phyloP scores from a whole-genome alignment of 1,140 invertebrate species.

The Drosophila obscura region DNA sequence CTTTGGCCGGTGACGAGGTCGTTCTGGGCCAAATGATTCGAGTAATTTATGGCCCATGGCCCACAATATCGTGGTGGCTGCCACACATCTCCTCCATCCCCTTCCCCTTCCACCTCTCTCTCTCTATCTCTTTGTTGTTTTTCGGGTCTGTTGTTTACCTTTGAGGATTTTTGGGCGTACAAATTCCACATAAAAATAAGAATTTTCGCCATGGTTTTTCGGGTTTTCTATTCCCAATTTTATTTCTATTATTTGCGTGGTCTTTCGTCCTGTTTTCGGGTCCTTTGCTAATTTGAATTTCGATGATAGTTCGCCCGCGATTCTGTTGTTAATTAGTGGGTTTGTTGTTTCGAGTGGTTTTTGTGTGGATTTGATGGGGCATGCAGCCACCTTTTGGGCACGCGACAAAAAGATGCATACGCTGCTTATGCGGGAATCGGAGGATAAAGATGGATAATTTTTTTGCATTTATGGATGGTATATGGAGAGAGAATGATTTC shows the following conservation, averaged over 20 bases:
- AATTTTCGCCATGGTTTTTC: slow-evolving; percentile 40
- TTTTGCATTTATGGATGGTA: too few relatives aligned
- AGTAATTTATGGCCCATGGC: slow-evolving; percentile 77
- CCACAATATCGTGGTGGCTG: slow-evolving; percentile 62
- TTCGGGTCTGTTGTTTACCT: slow-evolving; percentile 28
- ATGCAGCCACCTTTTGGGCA: slow-evolving; percentile 27
- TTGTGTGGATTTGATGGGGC: slow-evolving; percentile 41
- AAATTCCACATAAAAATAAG: slow-evolving; percentile 49
- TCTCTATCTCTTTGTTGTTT: slow-evolving; percentile 1
- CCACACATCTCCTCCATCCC: not conserved
- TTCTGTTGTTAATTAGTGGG: slow-evolving; percentile 65
- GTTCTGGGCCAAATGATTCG: slow-evolving; percentile 76
- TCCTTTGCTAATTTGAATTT: slow-evolving; percentile 63
- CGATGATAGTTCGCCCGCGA: slow-evolving; percentile 72
- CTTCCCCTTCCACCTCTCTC: not conserved
- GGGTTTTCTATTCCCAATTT: slow-evolving; percentile 5
- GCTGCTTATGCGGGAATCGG: slow-evolving; percentile 24
- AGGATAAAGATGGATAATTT: slow-evolving; percentile 1
- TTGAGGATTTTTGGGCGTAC: slow-evolving; percentile 37
- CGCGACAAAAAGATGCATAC: slow-evolving; percentile 52
- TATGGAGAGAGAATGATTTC: too few relatives aligned
- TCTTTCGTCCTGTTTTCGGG: slow-evolving; percentile 31
- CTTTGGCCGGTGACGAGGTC: slow-evolving; percentile 53
- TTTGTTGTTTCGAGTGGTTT: slow-evolving; percentile 65
- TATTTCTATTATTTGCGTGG: slow-evolving; percentile 27